Conservation (phyloP, 2,113 vertebrate genomes). For the Cyphomyrus discorhynchus region DNA sequence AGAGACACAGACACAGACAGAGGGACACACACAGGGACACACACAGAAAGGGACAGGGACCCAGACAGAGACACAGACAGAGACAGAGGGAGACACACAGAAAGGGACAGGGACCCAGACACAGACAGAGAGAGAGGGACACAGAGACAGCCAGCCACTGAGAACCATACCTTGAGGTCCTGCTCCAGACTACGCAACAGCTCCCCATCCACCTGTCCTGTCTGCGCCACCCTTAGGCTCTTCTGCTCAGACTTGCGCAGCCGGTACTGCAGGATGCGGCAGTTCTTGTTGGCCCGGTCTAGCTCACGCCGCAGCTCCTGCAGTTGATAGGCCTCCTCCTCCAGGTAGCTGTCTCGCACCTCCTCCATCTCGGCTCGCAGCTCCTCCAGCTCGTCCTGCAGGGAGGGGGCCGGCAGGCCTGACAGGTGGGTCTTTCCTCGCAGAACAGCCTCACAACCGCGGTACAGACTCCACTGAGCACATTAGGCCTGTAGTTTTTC, state of each 20-base stretch:
- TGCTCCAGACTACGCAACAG: conserved; percentile 88
- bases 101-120: not conserved
- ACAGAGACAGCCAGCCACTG: not conserved
- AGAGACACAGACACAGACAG: not conserved
- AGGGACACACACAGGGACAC: not conserved
- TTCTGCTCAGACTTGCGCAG: conserved; percentile 96
- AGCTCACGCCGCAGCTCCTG: conserved; percentile 93
- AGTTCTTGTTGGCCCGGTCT: conserved; percentile 95
- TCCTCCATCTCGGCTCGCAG: conserved; percentile 98
- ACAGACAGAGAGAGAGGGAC: not conserved
- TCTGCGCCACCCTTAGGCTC: conserved; percentile 91
- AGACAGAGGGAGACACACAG: no score
- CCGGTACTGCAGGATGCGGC: conserved; percentile 94
- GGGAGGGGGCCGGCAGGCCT: not conserved
- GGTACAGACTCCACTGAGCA: not conserved
- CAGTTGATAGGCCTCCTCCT: conserved; percentile 96
- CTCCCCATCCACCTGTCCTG: conserved; percentile 90
- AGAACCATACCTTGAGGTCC: conserved; percentile 79
- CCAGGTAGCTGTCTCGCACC: conserved; percentile 93
- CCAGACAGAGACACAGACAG: not conserved
- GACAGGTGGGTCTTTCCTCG: not conserved
- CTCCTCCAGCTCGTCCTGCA: conserved; percentile 94
- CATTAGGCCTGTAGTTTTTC: not conserved
- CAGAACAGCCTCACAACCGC: not conserved
- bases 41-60: not conserved